Evolutionary conservation across 1,140 invertebrate genomes (phyloP), one percentile per base, ranked within the genome.

Genomic region (Drosophila jambulina): DNA sequence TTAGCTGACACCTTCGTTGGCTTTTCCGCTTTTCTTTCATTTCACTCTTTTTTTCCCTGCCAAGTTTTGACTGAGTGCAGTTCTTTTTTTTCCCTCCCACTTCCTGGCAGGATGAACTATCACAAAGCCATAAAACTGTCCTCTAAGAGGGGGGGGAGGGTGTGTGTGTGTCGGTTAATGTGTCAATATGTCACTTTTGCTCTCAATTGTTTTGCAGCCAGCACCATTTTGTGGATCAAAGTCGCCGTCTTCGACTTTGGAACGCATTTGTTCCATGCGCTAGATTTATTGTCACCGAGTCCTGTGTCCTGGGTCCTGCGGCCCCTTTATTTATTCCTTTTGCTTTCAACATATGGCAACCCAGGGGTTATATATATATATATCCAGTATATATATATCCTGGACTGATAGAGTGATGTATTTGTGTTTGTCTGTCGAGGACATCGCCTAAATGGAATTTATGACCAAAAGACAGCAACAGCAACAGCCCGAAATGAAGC

Each of bases 141-240:
- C 51, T 27, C 34, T 21, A 8, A 21, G 23, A 15, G n/a, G 46
- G 2, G 23, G 3, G 27, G 38, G 32, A 1, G n/a, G n/a, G 19
- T 23, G 38, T 38, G 63, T 53, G 21, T 36, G 13, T 21, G 60
- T 64, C 62, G 62, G 69, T 72, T 71, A 72, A 72, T 72, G 69
- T 72, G 69, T 72, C 69, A 72, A 72, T 72, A 71, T 72, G 69
- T 72, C 69, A 72, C 69, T 72, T 72, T 72, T 72, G 69, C 69
- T 72, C 69, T 72, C 69, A 72, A 72, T 72, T 72, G 69, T 72
- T 72, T 72, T 72, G 53, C 53, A 72, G 67, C 67, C 69, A 48
- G 43, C 67, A 65, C 65, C 65, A 71, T 72, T 54, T 72, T 72
- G 51, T 56, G 69, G 69, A 72, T 72, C 69, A 72, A 72, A 72